phyloP scores from a whole-genome alignment of 2,797 vertebrate genomes.

The Sparidentex hasta region DNA sequence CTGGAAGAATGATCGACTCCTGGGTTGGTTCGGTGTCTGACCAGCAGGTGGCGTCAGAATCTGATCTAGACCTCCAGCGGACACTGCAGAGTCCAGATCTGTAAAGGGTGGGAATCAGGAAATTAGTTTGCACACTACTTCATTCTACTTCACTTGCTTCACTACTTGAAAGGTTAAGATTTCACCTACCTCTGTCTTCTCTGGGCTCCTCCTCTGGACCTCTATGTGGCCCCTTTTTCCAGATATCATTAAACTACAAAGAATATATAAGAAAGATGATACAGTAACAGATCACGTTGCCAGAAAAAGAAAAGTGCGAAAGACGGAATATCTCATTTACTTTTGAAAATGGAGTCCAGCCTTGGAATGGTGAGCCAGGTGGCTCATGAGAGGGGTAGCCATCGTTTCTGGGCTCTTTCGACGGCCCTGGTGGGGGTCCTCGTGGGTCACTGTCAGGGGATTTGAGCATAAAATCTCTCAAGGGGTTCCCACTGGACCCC shows the following conservation, averaged over 20 bases:
- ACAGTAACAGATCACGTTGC: background rate
- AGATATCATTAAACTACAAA: slow-evolving; percentile 79
- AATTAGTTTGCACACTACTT: background rate
- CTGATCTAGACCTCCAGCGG: slow-evolving; percentile 88
- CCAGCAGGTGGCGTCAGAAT: slow-evolving; percentile 83
- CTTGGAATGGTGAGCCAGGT: slow-evolving; percentile 57
- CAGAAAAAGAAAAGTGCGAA: background rate
- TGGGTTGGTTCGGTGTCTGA: slow-evolving; percentile 69
- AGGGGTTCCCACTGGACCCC: slow-evolving; percentile 65
- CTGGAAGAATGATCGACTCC: slow-evolving; percentile 88
- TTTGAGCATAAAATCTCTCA: slow-evolving; percentile 94
- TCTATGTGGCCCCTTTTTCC: slow-evolving; percentile 61
- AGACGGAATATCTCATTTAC: slow-evolving; percentile 53
- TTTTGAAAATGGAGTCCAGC: slow-evolving; percentile 78
- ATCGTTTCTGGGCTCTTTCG: slow-evolving; percentile 69
- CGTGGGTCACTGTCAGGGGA: slow-evolving; percentile 76
- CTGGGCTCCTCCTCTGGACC: slow-evolving; percentile 62
- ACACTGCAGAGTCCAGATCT: slow-evolving; percentile 94
- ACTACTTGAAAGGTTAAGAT: background rate
- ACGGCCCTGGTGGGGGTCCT: slow-evolving; percentile 25
- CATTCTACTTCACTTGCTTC: background rate
- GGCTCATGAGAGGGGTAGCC: slow-evolving; percentile 46
- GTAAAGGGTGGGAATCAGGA: background rate
- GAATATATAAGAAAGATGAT: background rate
- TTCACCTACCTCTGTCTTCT: slow-evolving; percentile 81